phyloP scores from a whole-genome alignment of 1,140 invertebrate genomes.

The Atta cephalotes region DNA sequence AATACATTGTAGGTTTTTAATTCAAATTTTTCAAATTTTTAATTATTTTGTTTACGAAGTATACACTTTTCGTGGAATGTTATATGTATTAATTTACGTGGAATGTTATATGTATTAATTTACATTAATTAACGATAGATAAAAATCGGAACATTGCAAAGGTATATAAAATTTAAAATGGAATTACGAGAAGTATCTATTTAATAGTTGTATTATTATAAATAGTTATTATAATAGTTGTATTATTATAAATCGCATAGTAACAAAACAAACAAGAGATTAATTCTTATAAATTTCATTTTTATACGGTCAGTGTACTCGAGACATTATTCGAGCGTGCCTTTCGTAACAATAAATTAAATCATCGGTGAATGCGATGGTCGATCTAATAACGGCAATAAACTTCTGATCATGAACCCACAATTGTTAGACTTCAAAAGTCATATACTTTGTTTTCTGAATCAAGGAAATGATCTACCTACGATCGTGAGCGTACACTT shows the following conservation, averaged over 20 bases:
- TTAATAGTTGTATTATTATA: not conserved
- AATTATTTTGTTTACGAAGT: not conserved
- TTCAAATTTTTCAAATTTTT: not conserved
- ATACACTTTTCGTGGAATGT: not conserved
- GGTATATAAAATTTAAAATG: not conserved
- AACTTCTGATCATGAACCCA: slow-evolving; percentile 27
- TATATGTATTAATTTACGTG: not conserved
- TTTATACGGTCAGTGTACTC: not conserved
- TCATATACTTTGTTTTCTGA: slow-evolving; percentile 40
- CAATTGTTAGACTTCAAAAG: slow-evolving; percentile 26
- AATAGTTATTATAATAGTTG: not conserved
- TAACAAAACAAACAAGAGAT: not conserved
- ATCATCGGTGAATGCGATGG: not conserved
- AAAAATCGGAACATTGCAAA: not conserved
- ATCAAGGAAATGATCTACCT: slow-evolving; percentile 43
- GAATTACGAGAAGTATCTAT: not conserved
- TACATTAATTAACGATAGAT: not conserved
- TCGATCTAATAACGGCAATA: not conserved
- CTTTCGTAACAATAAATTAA: slow-evolving; percentile 25
- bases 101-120: not conserved
- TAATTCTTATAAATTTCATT: not conserved
- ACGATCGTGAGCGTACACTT: slow-evolving; percentile 30
- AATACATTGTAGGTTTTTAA: not conserved
- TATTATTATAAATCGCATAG: not conserved
- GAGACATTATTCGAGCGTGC: not conserved